These are phyloP conservation scores for Puma concolor DNA, from an alignment of 2,113 vertebrate genomes.

Conservation along the genomic window DNA sequence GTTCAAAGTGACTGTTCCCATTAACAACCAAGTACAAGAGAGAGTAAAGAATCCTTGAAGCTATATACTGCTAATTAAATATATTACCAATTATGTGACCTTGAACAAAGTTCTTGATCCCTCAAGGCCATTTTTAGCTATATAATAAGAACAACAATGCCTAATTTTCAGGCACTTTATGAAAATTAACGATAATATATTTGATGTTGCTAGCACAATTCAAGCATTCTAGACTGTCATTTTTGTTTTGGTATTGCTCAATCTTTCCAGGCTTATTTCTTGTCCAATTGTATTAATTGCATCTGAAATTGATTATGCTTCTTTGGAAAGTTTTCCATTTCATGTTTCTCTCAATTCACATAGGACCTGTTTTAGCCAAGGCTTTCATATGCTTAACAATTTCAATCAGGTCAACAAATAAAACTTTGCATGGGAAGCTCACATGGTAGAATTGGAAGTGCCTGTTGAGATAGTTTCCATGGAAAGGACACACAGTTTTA, in stretches of 20 bases:
- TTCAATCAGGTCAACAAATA: conserved; percentile 64
- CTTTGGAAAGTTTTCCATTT: conserved; percentile 62
- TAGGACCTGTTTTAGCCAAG: conserved; percentile 29
- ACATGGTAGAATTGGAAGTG: not conserved
- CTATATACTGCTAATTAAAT: conserved; percentile 54
- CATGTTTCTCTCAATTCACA: conserved; percentile 42
- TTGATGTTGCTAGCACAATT: not conserved
- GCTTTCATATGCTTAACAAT: conserved; percentile 50
- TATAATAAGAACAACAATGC: conserved; percentile 43
- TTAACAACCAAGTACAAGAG: conserved; percentile 34
- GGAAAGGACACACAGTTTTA: conserved; percentile 1
- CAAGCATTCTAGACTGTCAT: not conserved
- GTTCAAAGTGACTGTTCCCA: not conserved
- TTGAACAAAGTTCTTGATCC: conserved; percentile 50
- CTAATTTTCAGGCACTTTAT: conserved; percentile 29
- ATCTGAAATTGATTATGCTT: conserved; percentile 58
- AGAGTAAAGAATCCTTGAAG: conserved; percentile 24
- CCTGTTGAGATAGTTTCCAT: not conserved
- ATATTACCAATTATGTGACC: not conserved
- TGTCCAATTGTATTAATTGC: conserved; percentile 61
- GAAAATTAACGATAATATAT: conserved; percentile 52
- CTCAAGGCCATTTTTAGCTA: conserved; percentile 21
- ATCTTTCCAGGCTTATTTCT: conserved; percentile 53
- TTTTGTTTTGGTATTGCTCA: conserved; percentile 51
- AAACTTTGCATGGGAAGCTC: not conserved